These are phyloP conservation scores for Lampris incognitus DNA, from an alignment of 2,113 vertebrate genomes.

Conservation along the genomic window DNA sequence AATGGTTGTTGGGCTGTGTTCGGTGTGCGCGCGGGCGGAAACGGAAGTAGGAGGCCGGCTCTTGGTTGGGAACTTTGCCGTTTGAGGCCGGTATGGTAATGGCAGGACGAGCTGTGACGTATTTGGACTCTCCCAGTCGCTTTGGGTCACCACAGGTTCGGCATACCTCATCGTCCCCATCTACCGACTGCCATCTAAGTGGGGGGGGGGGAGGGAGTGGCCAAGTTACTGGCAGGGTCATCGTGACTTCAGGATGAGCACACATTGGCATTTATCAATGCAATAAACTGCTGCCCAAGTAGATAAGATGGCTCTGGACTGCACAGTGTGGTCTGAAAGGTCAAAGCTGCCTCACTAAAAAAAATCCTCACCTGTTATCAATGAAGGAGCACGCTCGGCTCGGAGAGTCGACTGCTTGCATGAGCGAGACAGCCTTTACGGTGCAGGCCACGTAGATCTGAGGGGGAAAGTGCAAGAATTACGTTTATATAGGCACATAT, in stretches of 20 bases:
- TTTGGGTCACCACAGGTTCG: constrained; percentile 54
- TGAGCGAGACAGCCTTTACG: constrained; percentile 61
- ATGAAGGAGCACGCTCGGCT: constrained; percentile 74
- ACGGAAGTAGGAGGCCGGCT: not conserved
- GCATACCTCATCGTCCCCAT: constrained; percentile 70
- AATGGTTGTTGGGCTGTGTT: not conserved
- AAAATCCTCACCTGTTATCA: constrained; percentile 53
- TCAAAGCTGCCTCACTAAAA: not conserved
- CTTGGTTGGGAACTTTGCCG: not conserved
- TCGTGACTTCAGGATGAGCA: no score
- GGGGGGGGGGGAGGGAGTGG: not conserved
- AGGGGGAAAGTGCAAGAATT: not conserved
- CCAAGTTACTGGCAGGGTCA: not conserved
- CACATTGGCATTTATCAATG: no score
- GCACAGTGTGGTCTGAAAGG: no score
- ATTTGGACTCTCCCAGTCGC: not conserved
- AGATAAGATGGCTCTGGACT: no score
- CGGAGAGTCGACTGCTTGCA: constrained; percentile 13
- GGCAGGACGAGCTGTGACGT: not conserved
- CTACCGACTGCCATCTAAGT: constrained; percentile 74
- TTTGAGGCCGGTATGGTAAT: not conserved
- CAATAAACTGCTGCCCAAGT: no score
- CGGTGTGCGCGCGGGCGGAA: constrained; percentile 23
- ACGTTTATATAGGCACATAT: not conserved
- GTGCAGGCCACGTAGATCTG: constrained; percentile 75